Conservation (phyloP, 23 tunicate species). For the Oikopleura dioica region DNA sequence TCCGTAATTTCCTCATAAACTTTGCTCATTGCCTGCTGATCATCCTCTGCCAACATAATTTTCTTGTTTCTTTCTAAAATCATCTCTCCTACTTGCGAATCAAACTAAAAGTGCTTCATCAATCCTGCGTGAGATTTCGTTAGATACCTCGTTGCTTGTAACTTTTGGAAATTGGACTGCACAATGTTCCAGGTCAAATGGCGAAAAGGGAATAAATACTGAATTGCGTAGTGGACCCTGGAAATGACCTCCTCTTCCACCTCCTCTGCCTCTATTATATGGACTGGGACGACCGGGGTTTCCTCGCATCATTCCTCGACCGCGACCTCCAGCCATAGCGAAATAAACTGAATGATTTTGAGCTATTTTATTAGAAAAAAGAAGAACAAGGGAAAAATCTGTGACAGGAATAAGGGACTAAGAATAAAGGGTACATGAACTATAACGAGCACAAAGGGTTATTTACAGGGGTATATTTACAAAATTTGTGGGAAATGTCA, state of each 20-base stretch:
- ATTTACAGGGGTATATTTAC: no score
- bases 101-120: background rate
- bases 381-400: background rate
- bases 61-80: background rate
- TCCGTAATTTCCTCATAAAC: no score
- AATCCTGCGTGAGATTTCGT: no score
- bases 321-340: slow-evolving; percentile 7
- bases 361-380: background rate
- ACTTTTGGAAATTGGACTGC: background rate
- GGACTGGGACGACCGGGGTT: background rate
- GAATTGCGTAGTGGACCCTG: background rate
- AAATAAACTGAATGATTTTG: background rate
- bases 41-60: no score
- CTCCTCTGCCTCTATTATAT: background rate
- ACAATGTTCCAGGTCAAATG: background rate
- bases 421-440: no score
- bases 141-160: background rate
- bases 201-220: background rate
- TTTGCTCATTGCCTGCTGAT: no score
- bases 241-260: background rate
- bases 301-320: background rate
- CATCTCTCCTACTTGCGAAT: background rate
- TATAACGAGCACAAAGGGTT: no score
- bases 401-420: background rate
- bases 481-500: no score